Conservation (phyloP, 2,888 invertebrate species). For the Spilosoma lubricipeda region DNA sequence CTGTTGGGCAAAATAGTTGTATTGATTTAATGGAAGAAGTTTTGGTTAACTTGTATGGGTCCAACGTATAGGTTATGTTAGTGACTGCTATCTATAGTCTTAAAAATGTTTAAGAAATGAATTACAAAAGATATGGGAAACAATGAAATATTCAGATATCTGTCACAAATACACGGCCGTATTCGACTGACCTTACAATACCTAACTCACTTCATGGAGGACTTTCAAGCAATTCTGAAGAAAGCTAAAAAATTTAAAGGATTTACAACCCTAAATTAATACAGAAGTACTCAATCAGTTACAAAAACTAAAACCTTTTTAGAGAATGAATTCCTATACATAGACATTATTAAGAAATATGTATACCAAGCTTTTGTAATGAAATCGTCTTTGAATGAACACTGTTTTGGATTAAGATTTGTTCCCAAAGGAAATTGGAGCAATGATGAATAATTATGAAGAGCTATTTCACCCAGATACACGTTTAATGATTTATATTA, state of each 20-base stretch:
- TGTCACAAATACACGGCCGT: not conserved
- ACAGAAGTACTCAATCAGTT: not conserved
- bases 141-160: not conserved
- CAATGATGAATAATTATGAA: not conserved
- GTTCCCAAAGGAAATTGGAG: no score
- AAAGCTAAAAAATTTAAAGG: not conserved
- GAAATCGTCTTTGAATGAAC: not conserved
- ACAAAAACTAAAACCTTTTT: not conserved
- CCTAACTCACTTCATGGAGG: not conserved
- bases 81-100: not conserved
- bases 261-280: not conserved
- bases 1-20: not conserved
- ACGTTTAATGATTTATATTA: not conserved
- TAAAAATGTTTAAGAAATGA: not conserved
- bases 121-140: not conserved
- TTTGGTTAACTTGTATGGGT: not conserved
- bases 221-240: not conserved
- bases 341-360: not conserved
- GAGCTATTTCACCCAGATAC: not conserved
- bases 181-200: not conserved
- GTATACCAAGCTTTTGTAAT: not conserved
- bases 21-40: not conserved
- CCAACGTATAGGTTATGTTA: not conserved
- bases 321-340: not conserved
- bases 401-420: not conserved